A percentile compares a stretch with the other conserved stretches of the same genome.
Evolutionary conservation across 2,113 vertebrate genomes (phyloP).

Genomic region (Ailuropoda melanoleuca): DNA sequence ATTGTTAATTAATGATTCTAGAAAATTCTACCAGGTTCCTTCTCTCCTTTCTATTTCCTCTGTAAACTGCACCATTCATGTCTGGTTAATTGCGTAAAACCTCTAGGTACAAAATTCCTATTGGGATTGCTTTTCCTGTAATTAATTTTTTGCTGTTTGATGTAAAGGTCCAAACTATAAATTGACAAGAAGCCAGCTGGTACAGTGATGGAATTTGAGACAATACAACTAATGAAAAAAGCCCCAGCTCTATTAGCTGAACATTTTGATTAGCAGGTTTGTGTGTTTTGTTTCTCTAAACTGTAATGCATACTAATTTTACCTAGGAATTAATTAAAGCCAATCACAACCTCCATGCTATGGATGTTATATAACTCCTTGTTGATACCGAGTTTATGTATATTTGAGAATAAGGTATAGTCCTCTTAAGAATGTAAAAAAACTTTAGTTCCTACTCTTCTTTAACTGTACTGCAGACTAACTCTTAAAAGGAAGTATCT

Average conservation of each 20-base stretch:
- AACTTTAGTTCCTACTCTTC: not conserved
- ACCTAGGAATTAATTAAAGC: conserved; percentile 76
- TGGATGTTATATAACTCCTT: conserved; percentile 44
- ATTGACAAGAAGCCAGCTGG: conserved; percentile 84
- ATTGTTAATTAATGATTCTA: conserved; percentile 54
- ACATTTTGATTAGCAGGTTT: conserved; percentile 78
- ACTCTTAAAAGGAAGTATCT: not conserved
- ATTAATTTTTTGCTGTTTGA: conserved; percentile 85
- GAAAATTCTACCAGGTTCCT: conserved; percentile 32
- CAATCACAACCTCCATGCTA: conserved; percentile 56
- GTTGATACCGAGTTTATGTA: conserved; percentile 1
- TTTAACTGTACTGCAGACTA: conserved; percentile 43
- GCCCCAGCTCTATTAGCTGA: conserved; percentile 67
- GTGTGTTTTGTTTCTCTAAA: conserved; percentile 75
- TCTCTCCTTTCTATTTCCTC: conserved; percentile 63
- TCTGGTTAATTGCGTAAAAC: conserved; percentile 78
- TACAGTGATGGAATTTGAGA: conserved; percentile 82
- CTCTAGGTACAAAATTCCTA: conserved; percentile 67
- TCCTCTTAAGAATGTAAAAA: conserved; percentile 9
- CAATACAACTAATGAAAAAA: conserved; percentile 81
- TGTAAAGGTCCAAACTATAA: conserved; percentile 82
- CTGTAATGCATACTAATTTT: conserved; percentile 81
- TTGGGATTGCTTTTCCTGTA: conserved; percentile 79
- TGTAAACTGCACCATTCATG: conserved; percentile 72
- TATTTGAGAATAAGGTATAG: conserved; percentile 58